Conservation (phyloP, 2,113 vertebrate genomes). For the Ceuthmochares aereus region DNA sequence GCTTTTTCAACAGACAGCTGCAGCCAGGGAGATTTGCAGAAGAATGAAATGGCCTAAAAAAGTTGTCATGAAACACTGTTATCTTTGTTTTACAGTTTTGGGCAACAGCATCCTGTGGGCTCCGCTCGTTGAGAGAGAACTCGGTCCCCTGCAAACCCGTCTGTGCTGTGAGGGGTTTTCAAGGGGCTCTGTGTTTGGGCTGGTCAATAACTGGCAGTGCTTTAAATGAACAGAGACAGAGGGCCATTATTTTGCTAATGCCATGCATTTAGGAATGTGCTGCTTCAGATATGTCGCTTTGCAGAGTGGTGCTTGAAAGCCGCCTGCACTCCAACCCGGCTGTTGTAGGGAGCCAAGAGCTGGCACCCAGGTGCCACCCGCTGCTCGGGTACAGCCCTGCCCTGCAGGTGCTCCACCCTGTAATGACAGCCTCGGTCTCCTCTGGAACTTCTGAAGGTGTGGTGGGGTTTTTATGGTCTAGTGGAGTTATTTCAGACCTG, state of each 20-base stretch:
- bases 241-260: constrained; percentile 24
- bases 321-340: neutral
- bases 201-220: constrained; percentile 21
- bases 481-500: neutral
- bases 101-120: neutral
- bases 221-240: constrained; percentile 15
- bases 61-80: constrained; percentile 26
- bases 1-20: constrained; percentile 36
- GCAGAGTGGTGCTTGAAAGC: neutral
- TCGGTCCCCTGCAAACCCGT: neutral
- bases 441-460: neutral
- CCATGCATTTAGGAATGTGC: neutral
- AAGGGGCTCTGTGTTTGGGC: constrained; percentile 29
- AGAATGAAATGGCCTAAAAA: neutral
- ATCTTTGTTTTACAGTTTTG: constrained; percentile 29
- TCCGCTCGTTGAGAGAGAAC: neutral
- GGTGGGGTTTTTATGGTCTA: neutral
- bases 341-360: neutral
- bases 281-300: neutral
- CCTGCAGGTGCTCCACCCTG: neutral
- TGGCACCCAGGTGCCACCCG: neutral
- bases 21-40: neutral
- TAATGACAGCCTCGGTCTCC: neutral
- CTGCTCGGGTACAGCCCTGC: neutral
- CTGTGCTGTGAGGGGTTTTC: neutral